Conservation (phyloP, 2,113 vertebrate species). For the Girardinichthys multiradiatus region DNA sequence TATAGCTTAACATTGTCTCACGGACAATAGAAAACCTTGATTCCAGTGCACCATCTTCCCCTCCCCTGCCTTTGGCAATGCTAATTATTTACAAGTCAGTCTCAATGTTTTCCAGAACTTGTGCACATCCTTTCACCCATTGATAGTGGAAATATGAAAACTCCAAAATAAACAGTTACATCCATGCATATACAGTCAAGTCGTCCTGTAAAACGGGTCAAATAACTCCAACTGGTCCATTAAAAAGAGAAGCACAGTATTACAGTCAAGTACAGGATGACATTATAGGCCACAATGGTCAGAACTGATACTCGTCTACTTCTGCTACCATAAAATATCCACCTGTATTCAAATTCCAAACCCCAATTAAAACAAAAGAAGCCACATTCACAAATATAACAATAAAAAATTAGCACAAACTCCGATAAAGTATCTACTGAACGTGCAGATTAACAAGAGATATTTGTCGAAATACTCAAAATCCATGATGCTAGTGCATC, state of each 20-base stretch:
- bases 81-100: conserved; percentile 45
- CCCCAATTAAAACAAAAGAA: conserved; percentile 49
- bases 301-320: conserved; percentile 52
- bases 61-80: conserved; percentile 45
- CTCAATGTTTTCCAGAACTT: conserved; percentile 21
- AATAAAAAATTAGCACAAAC: conserved; percentile 58
- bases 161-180: conserved; percentile 34
- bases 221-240: conserved; percentile 45
- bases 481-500: conserved; percentile 65
- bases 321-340: conserved; percentile 59
- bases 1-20: conserved; percentile 22
- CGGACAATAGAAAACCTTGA: conserved; percentile 34
- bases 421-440: conserved; percentile 37
- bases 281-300: conserved; percentile 63
- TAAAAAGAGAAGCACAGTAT: conserved; percentile 58
- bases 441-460: conserved; percentile 56
- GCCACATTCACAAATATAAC: conserved; percentile 52
- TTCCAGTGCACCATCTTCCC: conserved; percentile 27
- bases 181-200: conserved; percentile 41
- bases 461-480: conserved; percentile 51
- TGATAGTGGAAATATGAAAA: conserved; percentile 40
- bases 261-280: conserved; percentile 57
- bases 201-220: conserved; percentile 39
- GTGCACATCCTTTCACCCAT: conserved; percentile 13
- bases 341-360: conserved; percentile 50